These are phyloP conservation scores for Stenolophus ochropezus DNA, from an alignment of 2,888 invertebrate genomes.

Conservation along the genomic window DNA sequence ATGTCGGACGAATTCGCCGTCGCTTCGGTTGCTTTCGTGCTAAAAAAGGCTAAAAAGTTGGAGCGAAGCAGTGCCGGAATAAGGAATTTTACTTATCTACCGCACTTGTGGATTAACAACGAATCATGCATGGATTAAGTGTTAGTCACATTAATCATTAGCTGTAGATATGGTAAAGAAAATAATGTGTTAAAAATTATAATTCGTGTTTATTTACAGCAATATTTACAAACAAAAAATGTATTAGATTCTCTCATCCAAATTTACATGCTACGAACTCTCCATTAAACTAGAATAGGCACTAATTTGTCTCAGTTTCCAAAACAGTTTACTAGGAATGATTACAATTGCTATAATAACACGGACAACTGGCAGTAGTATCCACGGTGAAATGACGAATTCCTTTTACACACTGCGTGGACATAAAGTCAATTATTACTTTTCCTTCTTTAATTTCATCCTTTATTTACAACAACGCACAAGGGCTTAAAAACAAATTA, in stretches of 20 bases:
- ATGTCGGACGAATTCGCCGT: constrained; percentile 27
- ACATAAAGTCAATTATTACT: constrained; percentile 7
- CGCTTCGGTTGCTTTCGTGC: constrained; percentile 16
- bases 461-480: constrained; percentile 44
- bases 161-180: not conserved
- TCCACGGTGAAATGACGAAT: constrained; percentile 23
- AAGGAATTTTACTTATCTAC: not conserved
- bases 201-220: constrained; percentile 58
- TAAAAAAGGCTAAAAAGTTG: constrained; percentile 30
- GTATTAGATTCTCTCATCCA: constrained; percentile 25
- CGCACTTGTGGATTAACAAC: no score
- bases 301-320: constrained; percentile 21
- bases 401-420: not conserved
- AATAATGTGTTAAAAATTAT: constrained; percentile 46
- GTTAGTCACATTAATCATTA: not conserved
- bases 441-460: not conserved
- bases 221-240: constrained; percentile 58
- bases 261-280: constrained; percentile 37
- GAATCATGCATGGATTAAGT: not conserved
- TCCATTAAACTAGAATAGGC: constrained; percentile 40
- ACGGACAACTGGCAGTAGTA: constrained; percentile 56
- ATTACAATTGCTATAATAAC: constrained; percentile 55
- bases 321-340: constrained; percentile 51
- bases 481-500: constrained; percentile 33
- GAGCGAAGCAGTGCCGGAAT: constrained; percentile 39